These are phyloP conservation scores for Burhinus oedicnemus DNA, from an alignment of 2,113 vertebrate genomes.

Conservation along the genomic window DNA sequence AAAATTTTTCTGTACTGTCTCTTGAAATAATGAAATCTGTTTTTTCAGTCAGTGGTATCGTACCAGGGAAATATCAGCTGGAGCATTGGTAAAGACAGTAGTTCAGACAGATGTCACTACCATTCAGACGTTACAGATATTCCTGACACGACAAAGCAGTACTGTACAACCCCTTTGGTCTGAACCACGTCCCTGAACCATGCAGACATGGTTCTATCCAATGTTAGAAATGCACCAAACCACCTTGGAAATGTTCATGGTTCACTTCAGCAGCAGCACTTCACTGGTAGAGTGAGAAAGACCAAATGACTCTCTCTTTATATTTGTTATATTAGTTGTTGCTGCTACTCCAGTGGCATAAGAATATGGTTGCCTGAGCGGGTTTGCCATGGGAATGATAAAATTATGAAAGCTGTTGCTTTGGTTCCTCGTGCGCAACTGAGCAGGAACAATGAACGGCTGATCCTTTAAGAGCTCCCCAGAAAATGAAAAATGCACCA, in stretches of 20 bases:
- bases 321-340: neutral
- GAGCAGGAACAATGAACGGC: neutral
- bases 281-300: neutral
- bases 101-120: neutral
- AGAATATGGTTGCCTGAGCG: neutral
- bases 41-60: neutral
- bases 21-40: slow-evolving; percentile 11
- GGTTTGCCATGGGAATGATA: neutral
- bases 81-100: neutral
- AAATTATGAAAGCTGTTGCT: neutral
- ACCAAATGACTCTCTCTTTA: neutral
- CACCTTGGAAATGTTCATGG: accelerated
- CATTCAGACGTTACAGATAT: neutral
- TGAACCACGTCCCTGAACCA: neutral
- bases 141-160: neutral
- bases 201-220: neutral
- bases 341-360: neutral
- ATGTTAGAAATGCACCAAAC: neutral
- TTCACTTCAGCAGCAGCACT: neutral
- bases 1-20: neutral
- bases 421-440: neutral
- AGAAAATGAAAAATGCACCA: neutral
- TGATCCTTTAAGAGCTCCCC: neutral
- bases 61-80: neutral
- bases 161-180: neutral